phyloP scores from a whole-genome alignment of 37 sponge, comb jelly and placozoan genomes.

The Dysidea cf. avara region DNA sequence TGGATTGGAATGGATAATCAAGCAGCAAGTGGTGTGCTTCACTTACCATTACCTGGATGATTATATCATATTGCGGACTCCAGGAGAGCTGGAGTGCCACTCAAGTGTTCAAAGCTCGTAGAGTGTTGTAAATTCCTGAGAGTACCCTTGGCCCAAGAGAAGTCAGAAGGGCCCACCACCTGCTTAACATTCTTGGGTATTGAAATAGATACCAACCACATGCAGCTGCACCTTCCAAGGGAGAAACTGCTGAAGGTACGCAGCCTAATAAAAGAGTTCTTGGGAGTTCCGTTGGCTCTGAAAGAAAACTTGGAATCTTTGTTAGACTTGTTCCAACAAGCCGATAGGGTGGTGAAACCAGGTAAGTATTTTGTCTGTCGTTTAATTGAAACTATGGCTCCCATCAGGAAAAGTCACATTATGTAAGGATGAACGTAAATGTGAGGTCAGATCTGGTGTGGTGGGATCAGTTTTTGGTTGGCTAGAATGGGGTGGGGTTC shows the following conservation, averaged over 20 bases:
- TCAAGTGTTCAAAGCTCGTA: not conserved
- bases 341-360: conserved; percentile 20
- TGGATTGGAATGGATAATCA: conserved; percentile 8
- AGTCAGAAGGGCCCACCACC: conserved; percentile 25
- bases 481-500: conserved; percentile 21
- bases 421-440: conserved; percentile 18
- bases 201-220: no score
- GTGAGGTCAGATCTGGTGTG: conserved; percentile 28
- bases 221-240: conserved; percentile 19
- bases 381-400: conserved; percentile 13
- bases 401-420: not conserved
- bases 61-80: conserved; percentile 11
- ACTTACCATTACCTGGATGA: conserved; percentile 33
- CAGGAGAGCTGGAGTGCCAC: conserved; percentile 3
- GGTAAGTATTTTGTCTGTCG: conserved; percentile 20
- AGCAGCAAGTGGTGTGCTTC: not conserved
- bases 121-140: not conserved
- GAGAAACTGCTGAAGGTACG: conserved; percentile 25
- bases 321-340: conserved; percentile 15
- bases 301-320: conserved; percentile 15
- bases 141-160: conserved; percentile 24
- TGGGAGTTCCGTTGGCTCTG: not conserved
- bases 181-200: conserved; percentile 15
- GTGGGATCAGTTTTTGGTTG: conserved; percentile 19
- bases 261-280: not conserved